Conservation (phyloP, 2,113 vertebrate species). For the Myocastor coypus region DNA sequence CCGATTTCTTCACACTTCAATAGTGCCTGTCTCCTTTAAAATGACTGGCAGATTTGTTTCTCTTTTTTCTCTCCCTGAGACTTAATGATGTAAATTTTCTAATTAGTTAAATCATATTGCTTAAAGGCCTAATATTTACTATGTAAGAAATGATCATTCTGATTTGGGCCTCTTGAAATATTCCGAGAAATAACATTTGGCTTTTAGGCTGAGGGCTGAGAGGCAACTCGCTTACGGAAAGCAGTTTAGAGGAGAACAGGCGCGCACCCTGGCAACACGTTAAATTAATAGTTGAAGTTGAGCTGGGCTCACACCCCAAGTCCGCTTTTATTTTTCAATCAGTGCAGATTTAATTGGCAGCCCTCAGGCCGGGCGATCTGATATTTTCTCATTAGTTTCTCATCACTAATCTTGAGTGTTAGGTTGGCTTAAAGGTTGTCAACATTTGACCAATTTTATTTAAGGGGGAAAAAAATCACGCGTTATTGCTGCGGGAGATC, state of each 20-base stretch:
- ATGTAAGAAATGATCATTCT: constrained; percentile 85
- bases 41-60: constrained; percentile 93
- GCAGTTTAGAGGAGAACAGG: constrained; percentile 61
- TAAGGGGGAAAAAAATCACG: constrained; percentile 86
- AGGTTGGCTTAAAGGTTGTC: constrained; percentile 93
- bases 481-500: constrained; percentile 87
- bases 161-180: constrained; percentile 87
- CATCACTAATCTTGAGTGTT: constrained; percentile 91
- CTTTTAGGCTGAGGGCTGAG: constrained; percentile 71
- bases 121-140: constrained; percentile 91
- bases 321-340: constrained; percentile 95
- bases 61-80: constrained; percentile 88
- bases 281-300: constrained; percentile 92
- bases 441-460: constrained; percentile 94
- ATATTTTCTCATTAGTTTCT: constrained; percentile 95
- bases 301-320: constrained; percentile 87
- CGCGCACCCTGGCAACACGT: constrained; percentile 80
- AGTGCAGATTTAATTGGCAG: constrained; percentile 96
- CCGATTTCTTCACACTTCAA: constrained; percentile 96
- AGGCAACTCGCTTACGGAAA: not conserved
- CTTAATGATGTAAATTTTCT: constrained; percentile 96
- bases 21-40: constrained; percentile 95
- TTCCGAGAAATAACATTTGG: constrained; percentile 83
- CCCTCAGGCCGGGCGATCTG: constrained; percentile 92
- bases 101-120: constrained; percentile 95